phyloP scores from a whole-genome alignment of 2,888 invertebrate genomes.

The Euzophera pinguis region DNA sequence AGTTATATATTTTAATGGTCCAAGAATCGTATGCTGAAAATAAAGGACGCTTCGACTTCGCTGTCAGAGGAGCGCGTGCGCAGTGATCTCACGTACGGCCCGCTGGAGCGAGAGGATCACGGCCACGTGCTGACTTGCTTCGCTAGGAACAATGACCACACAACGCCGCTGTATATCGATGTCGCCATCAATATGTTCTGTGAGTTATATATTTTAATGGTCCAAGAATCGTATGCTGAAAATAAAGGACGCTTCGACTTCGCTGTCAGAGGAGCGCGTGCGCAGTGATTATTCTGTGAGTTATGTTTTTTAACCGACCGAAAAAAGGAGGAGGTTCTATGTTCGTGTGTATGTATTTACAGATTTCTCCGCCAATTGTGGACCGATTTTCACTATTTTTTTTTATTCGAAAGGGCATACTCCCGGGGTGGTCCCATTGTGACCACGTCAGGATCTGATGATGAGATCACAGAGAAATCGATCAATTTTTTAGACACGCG shows the following conservation, averaged over 20 bases:
- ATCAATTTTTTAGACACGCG: too few species aligned
- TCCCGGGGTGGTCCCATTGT: too few species aligned
- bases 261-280: conserved; percentile 81
- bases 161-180: conserved; percentile 82
- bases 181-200: conserved; percentile 84
- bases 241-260: conserved; percentile 73
- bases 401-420: too few species aligned
- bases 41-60: conserved; percentile 75
- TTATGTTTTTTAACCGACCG: conserved; percentile 35
- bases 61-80: conserved; percentile 82
- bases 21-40: conserved; percentile 78
- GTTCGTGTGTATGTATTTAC: too few species aligned
- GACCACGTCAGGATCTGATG: too few species aligned
- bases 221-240: conserved; percentile 80
- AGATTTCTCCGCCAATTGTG: too few species aligned
- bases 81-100: conserved; percentile 81
- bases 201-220: conserved; percentile 71
- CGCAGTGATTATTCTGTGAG: conserved; percentile 85
- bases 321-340: too few species aligned
- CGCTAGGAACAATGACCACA: conserved; percentile 85
- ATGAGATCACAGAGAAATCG: too few species aligned
- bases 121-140: conserved; percentile 83
- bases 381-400: too few species aligned
- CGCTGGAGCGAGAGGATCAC: conserved; percentile 82
- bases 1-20: conserved; percentile 69